Evolutionary conservation across 2,113 vertebrate genomes (phyloP), one percentile per base, ranked within the genome.

Genomic region (Synodontis membranacea): DNA sequence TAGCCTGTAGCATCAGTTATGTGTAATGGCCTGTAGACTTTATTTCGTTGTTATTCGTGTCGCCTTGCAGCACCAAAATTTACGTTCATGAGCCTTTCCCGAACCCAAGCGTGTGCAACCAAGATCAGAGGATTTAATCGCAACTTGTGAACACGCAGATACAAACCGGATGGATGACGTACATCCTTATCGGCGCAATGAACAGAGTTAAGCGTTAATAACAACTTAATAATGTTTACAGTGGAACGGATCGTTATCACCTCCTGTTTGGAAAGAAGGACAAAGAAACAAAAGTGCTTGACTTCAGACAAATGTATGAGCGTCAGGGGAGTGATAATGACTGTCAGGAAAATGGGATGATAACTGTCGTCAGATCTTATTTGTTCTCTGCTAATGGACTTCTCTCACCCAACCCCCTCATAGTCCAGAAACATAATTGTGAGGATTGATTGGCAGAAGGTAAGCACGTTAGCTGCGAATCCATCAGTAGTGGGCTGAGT

Each of bases 241-340:
- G n/a, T 52, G 62, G 60, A 79, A 86, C 48, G 31, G 70, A 88
- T 75, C 76, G 54, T 37, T 72, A 88, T 88, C 86, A 82, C 84
- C 86, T 92, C 90, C 88, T 94, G 91, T 91, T 93, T 92, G 90
- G 90, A 89, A 93, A 93, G 92, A 84, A 87, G 87, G 89, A 93
- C 92, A n/a, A n/a, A n/a, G n/a, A n/a, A 83, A 82, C 37, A n/a
- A 91, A 89, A 93, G 89, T 87, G 17, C 89, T 93, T 91, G 93
- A 92, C 92, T 92, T 91, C 83, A 86, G 93, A 92, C 91, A 90
- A 94, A 91, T 89, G 92, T 88, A 93, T 88, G 82, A 92, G 89
- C 93, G 92, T 92, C 94, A 81, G 86, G 94, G 94, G 94, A 95
- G 93, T 92, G 91, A 93, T 95, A 94, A 94, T 92, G 91, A 94